Evolutionary conservation across 37 sponge, comb jelly and placozoan genomes (phyloP), one percentile per base, ranked within the genome.

Genomic region (Axinella damicornis): DNA sequence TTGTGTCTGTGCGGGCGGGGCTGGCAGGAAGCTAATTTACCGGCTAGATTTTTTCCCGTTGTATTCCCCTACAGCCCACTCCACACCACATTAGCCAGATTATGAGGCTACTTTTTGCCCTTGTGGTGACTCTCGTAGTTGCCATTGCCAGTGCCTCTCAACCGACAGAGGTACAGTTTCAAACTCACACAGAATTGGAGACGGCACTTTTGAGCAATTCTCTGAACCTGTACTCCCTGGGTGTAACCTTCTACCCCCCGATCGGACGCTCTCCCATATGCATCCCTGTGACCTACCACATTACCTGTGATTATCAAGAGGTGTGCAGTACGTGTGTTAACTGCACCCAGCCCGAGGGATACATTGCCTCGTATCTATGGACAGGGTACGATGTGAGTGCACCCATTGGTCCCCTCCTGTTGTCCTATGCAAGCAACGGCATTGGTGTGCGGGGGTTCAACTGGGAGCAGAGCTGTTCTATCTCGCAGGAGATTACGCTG

Each of bases 391-490:
- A 76, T 53, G 16, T 72, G 0, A 25, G 46, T 25, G 16, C 41
- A 13, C 2, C 41, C 28, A 56, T 85, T 27, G 78, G 77, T 2
- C 30, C 64, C 0, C n/a, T 89, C 2, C 64, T 89, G 14, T 64
- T 81, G 30, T 57, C 77, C 59, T 89, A 68, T 37, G 72, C 71
- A 15, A 24, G 40, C 32, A 58, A 41, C 76, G 89, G 83, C 63
- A 59, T 89, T 25, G 40, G 16, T 31, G 57, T 89, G 53, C 40
- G 22, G 15, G 89, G 89, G 30, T 89, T 89, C 54, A 52, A 57
- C 52, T 89, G 89, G 89, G 78, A 89, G 39, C 37, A 77, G 2
- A 14, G 53, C 17, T 89, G 89, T 58, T 32, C 17, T 19, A 57
- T 78, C 11, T 25, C 33, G 16, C 28, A 73, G 21, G 66, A 46